Percentiles rank a stretch among this genome's conserved stretches.
Evolutionary conservation across 2,797 vertebrate genomes (phyloP).

Genomic region (Taeniopygia guttata): DNA sequence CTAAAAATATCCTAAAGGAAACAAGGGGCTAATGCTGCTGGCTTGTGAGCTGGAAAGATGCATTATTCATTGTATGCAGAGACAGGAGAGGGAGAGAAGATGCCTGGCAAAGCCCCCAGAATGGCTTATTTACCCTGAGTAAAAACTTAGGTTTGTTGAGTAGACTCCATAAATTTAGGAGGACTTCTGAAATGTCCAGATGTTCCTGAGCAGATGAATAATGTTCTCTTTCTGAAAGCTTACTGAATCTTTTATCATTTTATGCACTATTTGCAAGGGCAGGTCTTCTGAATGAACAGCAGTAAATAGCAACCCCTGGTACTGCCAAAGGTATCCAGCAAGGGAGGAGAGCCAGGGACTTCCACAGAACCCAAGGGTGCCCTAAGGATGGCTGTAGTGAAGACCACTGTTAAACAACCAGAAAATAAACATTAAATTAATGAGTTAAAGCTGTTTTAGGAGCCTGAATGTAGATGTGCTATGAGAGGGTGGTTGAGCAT

Average conservation of each 20-base stretch:
- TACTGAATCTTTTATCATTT: conserved; percentile 43
- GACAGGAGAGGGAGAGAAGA: conserved; percentile 7
- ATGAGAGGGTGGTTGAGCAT: background rate
- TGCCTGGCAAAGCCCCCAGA: conserved; percentile 33
- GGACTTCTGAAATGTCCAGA: conserved; percentile 53
- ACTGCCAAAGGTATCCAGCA: background rate
- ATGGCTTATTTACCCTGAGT: conserved; percentile 49
- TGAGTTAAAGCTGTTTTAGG: background rate
- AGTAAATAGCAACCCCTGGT: background rate
- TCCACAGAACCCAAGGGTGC: background rate
- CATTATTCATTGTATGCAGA: conserved; percentile 35
- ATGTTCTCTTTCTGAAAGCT: conserved; percentile 35
- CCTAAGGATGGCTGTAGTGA: background rate
- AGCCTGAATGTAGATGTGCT: background rate
- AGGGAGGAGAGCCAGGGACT: background rate
- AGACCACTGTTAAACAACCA: background rate
- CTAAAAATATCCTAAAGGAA: background rate
- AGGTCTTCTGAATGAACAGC: background rate
- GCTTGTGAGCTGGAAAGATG: background rate
- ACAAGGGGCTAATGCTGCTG: background rate
- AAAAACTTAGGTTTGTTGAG: conserved; percentile 55
- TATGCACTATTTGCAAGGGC: conserved; percentile 7
- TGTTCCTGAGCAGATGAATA: conserved; percentile 50
- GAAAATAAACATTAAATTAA: background rate
- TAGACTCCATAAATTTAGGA: conserved; percentile 37